Evolutionary conservation across 2,113 vertebrate genomes (phyloP), one percentile per base, ranked within the genome.

Genomic region (Nycticebus coucang): DNA sequence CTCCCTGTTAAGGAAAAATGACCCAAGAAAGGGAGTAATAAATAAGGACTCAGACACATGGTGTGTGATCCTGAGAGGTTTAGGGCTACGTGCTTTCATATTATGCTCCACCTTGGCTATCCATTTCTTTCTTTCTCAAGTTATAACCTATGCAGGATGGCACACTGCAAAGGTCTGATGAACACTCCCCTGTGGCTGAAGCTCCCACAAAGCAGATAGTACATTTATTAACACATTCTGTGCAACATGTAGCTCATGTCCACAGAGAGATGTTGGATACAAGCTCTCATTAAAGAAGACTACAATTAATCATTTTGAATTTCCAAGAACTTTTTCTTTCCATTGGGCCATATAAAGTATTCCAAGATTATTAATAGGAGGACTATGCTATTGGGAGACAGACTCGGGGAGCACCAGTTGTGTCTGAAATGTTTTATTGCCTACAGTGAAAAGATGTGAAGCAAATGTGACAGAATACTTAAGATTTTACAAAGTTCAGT

Each of bases 261-360:
- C 50, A 18, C 59, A 83, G 66, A 94, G 79, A 80, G n/a, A 68
- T 72, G 21, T 1, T 55, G 77, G 60, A 77, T 62, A 50, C 59
- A 60, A 87, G 80, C 45, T 92, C 37, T 96, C 94, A 95, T 87
- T 95, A 87, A 94, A 81, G 17, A 93, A 21, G n/a, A 74, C 93
- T 41, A 37, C 8, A 50, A 72, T 69, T 75, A 53, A 93, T 91
- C 83, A 93, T 84, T 89, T 26, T 15, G 89, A 92, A 59, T 35
- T 6, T 75, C 75, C 37, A 72, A 33, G 66, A 93, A 85, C 10
- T 17, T 89, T 68, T 69, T 86, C 37, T 88, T 85, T 69, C 66
- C 53, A 50, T 2, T 33, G 28, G 93, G 66, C 4, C 78, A 77
- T 84, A 86, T 26, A 94, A 64, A 94, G 79, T 35, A 80, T 83